Evolutionary conservation across 2,888 invertebrate species (phyloP).

Genomic region (Pristionchus fissidentatus): DNA sequence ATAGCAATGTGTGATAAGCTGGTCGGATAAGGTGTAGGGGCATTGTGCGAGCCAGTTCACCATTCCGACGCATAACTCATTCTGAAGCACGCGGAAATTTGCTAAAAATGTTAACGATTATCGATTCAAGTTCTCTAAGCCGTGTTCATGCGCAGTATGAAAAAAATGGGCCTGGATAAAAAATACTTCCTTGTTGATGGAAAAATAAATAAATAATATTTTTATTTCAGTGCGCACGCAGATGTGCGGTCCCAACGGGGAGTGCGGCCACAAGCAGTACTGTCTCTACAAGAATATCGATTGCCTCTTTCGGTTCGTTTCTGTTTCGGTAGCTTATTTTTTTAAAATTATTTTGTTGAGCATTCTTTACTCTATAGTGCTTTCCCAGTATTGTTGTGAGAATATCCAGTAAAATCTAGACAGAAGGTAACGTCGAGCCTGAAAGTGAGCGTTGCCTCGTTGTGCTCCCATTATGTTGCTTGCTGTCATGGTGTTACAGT

Average conservation of each 20-base stretch:
- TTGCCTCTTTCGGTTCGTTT: constrained; percentile 13
- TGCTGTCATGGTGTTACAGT: too few relatives aligned
- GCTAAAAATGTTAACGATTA: too few relatives aligned
- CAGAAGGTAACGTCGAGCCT: too few relatives aligned
- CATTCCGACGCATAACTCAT: background rate
- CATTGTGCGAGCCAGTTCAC: background rate
- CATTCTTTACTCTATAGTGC: too few relatives aligned
- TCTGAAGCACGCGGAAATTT: background rate
- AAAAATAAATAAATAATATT: background rate
- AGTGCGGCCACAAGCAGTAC: constrained; percentile 13
- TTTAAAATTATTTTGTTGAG: background rate
- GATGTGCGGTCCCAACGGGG: background rate
- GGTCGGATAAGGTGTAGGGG: background rate
- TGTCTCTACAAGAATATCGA: constrained; percentile 38
- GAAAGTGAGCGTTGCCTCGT: too few relatives aligned
- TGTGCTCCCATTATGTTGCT: too few relatives aligned
- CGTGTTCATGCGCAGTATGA: too few relatives aligned
- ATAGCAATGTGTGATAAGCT: too few relatives aligned
- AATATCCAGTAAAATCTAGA: too few relatives aligned
- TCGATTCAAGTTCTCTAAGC: background rate
- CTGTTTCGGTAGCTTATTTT: background rate
- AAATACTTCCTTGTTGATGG: background rate
- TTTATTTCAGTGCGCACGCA: background rate
- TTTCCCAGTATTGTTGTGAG: too few relatives aligned
- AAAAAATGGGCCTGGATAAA: background rate